phyloP scores from a whole-genome alignment of 2,888 invertebrate genomes.

The Stenodema calcarata region DNA sequence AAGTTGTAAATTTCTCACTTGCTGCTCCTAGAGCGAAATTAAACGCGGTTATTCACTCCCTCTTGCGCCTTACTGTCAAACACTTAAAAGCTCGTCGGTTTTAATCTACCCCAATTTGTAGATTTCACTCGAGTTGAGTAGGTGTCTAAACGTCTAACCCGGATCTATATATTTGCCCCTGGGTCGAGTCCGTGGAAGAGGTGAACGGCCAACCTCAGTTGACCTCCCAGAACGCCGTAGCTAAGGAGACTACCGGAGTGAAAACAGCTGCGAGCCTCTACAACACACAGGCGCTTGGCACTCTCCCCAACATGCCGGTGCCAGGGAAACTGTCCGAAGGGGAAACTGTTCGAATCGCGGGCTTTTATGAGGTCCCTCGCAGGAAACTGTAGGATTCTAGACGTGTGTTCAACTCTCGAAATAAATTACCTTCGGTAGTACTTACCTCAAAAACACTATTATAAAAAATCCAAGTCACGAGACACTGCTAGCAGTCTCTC shows the following conservation, averaged over 20 bases:
- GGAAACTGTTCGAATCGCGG: too few species aligned
- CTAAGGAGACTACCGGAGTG: slow-evolving; percentile 27
- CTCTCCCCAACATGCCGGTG: not conserved
- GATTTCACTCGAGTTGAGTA: slow-evolving; percentile 3
- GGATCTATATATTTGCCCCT: slow-evolving; percentile 32
- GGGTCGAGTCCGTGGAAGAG: slow-evolving; percentile 17
- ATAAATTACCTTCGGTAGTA: too few species aligned
- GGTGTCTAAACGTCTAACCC: slow-evolving; percentile 34
- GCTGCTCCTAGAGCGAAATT: too few species aligned
- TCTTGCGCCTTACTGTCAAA: not conserved
- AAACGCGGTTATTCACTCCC: too few species aligned
- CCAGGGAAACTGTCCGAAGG: too few species aligned
- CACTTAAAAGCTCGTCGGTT: not conserved
- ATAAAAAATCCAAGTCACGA: too few species aligned
- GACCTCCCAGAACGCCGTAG: slow-evolving; percentile 34
- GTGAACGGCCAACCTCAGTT: slow-evolving; percentile 36
- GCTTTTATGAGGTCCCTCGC: too few species aligned
- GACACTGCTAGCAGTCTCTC: too few species aligned
- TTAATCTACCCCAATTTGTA: not conserved
- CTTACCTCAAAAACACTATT: too few species aligned
- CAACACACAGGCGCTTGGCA: not conserved
- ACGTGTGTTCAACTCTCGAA: too few species aligned
- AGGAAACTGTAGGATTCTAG: too few species aligned
- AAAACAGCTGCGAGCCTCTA: slow-evolving; percentile 25
- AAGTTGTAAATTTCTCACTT: too few species aligned